Evolutionary conservation across 2,888 invertebrate genomes (phyloP).

Genomic region (Carpatolechia fugitivella): DNA sequence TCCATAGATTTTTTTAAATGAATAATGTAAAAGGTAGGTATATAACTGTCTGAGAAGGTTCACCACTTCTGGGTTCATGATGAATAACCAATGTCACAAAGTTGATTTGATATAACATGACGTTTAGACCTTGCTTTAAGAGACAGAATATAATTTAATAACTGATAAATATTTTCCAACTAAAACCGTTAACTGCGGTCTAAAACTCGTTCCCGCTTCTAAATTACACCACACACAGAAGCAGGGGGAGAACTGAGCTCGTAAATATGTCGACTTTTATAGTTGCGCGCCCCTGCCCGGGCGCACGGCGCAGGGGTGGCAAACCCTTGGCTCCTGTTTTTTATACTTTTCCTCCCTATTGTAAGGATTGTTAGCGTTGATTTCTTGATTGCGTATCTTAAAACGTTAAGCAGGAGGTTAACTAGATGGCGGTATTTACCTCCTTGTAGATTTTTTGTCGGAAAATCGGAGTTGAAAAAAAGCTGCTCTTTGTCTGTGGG

Average conservation of each 20-base stretch:
- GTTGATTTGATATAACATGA: too few relatives aligned
- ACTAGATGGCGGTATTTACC: neutral
- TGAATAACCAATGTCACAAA: too few relatives aligned
- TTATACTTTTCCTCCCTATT: conserved; percentile 24
- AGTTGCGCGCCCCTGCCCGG: conserved; percentile 50
- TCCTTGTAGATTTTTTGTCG: neutral
- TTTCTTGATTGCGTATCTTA: conserved; percentile 60
- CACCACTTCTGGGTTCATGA: too few relatives aligned
- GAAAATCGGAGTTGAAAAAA: neutral
- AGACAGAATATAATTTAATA: too few relatives aligned
- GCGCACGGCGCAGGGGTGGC: conserved; percentile 38
- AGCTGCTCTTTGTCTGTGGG: neutral
- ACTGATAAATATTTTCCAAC: too few relatives aligned
- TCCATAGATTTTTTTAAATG: too few relatives aligned
- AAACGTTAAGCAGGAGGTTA: neutral
- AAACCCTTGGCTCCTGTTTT: conserved; percentile 31
- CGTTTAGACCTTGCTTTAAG: too few relatives aligned
- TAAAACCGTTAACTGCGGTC: too few relatives aligned
- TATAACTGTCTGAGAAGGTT: too few relatives aligned
- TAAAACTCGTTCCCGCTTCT: conserved; percentile 28
- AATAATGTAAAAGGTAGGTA: too few relatives aligned
- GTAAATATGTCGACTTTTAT: conserved; percentile 75
- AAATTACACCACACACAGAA: conserved; percentile 38
- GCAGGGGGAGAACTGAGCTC: conserved; percentile 54
- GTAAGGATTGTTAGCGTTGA: conserved; percentile 47